Evolutionary conservation across 1,140 invertebrate species (phyloP).

Genomic region (Pantala flavescens): DNA sequence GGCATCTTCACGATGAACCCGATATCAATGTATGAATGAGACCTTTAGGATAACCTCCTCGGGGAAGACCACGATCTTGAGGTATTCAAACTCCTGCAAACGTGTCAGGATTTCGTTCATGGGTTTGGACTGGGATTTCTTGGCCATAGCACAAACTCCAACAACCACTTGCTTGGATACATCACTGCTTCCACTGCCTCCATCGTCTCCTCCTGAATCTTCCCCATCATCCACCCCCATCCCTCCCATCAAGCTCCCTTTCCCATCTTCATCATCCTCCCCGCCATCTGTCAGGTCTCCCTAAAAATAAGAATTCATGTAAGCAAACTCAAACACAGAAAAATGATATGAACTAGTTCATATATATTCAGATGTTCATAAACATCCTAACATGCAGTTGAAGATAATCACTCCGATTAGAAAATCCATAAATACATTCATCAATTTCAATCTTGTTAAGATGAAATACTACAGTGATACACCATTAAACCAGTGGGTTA

Average conservation of each 20-base stretch:
- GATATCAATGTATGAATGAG: constrained; percentile 16
- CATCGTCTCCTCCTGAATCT: constrained; percentile 12
- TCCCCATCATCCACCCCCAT: neutral
- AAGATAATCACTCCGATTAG: too few relatives aligned
- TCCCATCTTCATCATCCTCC: constrained; percentile 35
- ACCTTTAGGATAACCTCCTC: constrained; percentile 91
- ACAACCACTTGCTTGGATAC: constrained; percentile 75
- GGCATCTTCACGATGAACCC: neutral
- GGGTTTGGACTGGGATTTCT: constrained; percentile 95
- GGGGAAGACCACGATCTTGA: constrained; percentile 84
- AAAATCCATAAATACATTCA: too few relatives aligned
- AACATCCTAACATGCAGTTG: too few relatives aligned
- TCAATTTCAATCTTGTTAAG: too few relatives aligned
- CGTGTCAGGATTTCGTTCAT: constrained; percentile 96
- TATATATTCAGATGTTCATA: too few relatives aligned
- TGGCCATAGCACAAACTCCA: constrained; percentile 96
- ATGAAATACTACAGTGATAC: too few relatives aligned
- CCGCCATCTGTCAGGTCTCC: constrained; percentile 23
- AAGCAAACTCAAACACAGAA: constrained; percentile 48
- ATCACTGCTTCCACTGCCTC: neutral
- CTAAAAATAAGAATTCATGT: constrained; percentile 47
- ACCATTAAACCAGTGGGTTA: too few relatives aligned
- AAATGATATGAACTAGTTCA: constrained; percentile 14
- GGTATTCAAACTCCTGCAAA: constrained; percentile 91
- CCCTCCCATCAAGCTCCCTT: constrained; percentile 30